Base-by-base conservation (phyloP, 2,113 vertebrate genomes). In the Prunella fulvescens region DNA sequence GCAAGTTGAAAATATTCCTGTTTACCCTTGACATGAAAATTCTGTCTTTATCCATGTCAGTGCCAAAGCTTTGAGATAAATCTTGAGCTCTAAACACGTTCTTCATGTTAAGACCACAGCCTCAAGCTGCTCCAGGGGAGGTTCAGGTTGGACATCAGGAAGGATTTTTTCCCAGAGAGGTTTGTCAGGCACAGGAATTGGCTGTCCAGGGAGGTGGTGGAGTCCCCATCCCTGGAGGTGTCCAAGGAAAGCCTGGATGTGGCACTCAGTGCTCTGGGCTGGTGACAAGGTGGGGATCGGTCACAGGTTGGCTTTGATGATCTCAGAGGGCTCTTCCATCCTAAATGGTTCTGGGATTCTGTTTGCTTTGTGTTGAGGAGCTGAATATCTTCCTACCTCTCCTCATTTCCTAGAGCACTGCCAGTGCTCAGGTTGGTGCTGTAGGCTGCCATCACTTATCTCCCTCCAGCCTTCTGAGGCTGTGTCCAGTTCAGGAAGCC, bases 361-460 rank as follows among this genome's bases (percentile, higher is more conserved):
- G 35, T 51, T 40, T 17, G 5, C 22, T 80, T 67, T 76, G 23
- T 45, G 37, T 28, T 40, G 12, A 9, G 54, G 58, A 72, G 29
- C 48, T 84, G 44, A 35, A 4, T 74, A 9, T 35, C 23, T 19
- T 12, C 61, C 24, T 35, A 3, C 29, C 28, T 73, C 6, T 62
- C 35, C 65, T 64, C 20, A 5, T 62, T 76, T 74, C 13, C 42
- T 24, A 25, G 22, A 22, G 22, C 61, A 19, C 14, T 88, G 51
- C 47, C 26, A 7, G 28, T 40, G 62, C 61, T 93, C 39, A 22
- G 48, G 8, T 31, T 28, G 39, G 5, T 79, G 62, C 62, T 62
- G 0, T 9, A 50, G 53, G 39, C 22, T 67, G 42, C 25, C 1
- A 1, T 33, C 7, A n/a, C 39, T 65, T 53, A 1, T 10, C 11